phyloP scores from a whole-genome alignment of 2,888 invertebrate genomes.

The Euplagia quadripunctaria region DNA sequence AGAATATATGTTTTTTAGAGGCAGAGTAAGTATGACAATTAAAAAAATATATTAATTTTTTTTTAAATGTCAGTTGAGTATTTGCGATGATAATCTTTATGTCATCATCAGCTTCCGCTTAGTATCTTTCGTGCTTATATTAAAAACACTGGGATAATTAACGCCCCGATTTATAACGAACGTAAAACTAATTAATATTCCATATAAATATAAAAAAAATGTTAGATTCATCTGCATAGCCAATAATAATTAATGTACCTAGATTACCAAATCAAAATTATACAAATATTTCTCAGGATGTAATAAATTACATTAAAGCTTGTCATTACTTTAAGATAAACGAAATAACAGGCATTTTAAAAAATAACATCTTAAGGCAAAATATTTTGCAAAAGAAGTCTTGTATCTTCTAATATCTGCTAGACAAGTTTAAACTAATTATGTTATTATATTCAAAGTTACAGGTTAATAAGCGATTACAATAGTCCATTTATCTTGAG shows the following conservation, averaged over 20 bases:
- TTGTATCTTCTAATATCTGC: background rate
- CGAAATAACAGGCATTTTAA: background rate
- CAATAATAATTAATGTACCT: constrained; percentile 20
- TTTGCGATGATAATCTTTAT: constrained; percentile 44
- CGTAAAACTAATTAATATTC: constrained; percentile 34
- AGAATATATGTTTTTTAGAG: constrained; percentile 30
- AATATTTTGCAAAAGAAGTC: background rate
- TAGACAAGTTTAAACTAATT: constrained; percentile 22
- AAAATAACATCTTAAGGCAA: no score
- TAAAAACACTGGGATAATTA: constrained; percentile 36
- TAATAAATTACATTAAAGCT: constrained; percentile 11
- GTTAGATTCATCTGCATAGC: constrained; percentile 17
- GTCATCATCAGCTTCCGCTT: constrained; percentile 41
- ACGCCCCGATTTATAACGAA: constrained; percentile 28
- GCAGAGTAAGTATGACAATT: constrained; percentile 21
- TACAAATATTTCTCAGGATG: constrained; percentile 42
- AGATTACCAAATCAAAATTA: constrained; percentile 15
- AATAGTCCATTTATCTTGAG: constrained; percentile 59
- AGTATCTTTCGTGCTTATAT: constrained; percentile 25
- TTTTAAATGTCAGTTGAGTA: constrained; percentile 39
- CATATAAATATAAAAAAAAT: constrained; percentile 32
- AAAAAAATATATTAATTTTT: constrained; percentile 25
- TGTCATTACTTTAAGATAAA: constrained; percentile 9
- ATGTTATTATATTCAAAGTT: constrained; percentile 44
- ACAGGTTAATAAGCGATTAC: constrained; percentile 56